Evolutionary conservation across 2,113 vertebrate genomes (phyloP), one percentile per base, ranked within the genome.

Genomic region (Amia ocellicauda): DNA sequence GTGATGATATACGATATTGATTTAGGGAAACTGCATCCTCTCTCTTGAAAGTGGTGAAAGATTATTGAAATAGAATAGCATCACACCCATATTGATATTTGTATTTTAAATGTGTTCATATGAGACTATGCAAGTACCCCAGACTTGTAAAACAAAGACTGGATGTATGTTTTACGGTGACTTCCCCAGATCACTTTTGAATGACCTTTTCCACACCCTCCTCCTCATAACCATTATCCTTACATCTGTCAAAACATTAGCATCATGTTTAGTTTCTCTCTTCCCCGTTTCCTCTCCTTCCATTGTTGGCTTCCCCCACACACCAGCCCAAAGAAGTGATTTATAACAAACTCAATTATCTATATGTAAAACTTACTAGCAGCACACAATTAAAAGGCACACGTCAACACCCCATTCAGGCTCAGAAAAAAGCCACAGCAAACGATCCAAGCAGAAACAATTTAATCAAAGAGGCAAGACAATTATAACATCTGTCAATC

Each of bases 401-500:
- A 55, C 59, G 47, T 74, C 71, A 47, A 65, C 68, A 55, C 17
- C 80, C 73, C 79, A 82, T 74, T 73, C 83, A 83, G 76, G 74
- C 71, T 62, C 4, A 24, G 14, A 80, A 75, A 11, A 24, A 16
- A 8, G 59, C 63, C 76, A 2, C 63, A 71, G 69, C 73, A 62
- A 75, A 47, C 78, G 79, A 79, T 78, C 83, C 84, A 88, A 74
- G 86, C 84, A 89, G 81, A 90, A 89, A 83, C 60, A 83, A 83
- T 87, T 88, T 86, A 88, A 87, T 87, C 84, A 87, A 85, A 89
- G 81, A 77, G 74, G 78, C 81, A 85, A 86, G 86, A 83, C 83
- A 88, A 89, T 90, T 86, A 86, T 81, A 89, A 89, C 88, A 91
- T 90, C 86, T 91, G 89, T 85, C 89, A 85, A 87, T 89, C 86